phyloP scores from a whole-genome alignment of 1,140 invertebrate species.

The Eciton burchellii region DNA sequence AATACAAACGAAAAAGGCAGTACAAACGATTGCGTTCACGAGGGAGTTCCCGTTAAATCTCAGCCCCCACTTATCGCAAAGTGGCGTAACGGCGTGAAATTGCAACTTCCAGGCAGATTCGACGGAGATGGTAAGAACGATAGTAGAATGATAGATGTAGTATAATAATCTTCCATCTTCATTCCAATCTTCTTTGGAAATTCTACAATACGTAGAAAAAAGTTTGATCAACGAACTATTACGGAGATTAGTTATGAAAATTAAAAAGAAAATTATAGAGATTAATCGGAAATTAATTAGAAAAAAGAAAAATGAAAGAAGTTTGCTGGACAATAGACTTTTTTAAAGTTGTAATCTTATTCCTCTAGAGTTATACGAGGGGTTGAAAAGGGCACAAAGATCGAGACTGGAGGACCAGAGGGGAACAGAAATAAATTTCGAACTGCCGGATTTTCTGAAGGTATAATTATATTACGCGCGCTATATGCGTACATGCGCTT shows the following conservation, averaged over 20 bases:
- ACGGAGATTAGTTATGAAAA: too few relatives aligned
- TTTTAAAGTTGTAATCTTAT: conserved; percentile 23
- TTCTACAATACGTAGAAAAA: too few relatives aligned
- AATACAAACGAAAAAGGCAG: conserved; percentile 80
- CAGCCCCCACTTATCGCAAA: conserved; percentile 89
- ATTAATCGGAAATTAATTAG: too few relatives aligned
- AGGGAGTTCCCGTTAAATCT: conserved; percentile 78
- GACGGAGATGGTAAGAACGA: conserved; percentile 88
- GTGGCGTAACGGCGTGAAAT: conserved; percentile 89
- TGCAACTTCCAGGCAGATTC: conserved; percentile 88
- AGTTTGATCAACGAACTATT: too few relatives aligned
- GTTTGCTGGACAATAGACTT: too few relatives aligned
- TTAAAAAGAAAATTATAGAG: too few relatives aligned
- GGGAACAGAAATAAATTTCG: conserved; percentile 93
- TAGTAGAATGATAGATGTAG: too few relatives aligned
- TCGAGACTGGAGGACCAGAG: conserved; percentile 92
- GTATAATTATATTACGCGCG: conserved; percentile 76
- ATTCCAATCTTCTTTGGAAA: too few relatives aligned
- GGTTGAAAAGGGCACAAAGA: conserved; percentile 91
- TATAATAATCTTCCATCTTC: too few relatives aligned
- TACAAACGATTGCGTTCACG: conserved; percentile 77
- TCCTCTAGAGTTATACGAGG: conserved; percentile 89
- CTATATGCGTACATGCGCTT: background rate
- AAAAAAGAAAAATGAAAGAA: too few relatives aligned
- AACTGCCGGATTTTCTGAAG: conserved; percentile 92